These are phyloP conservation scores for Neodon shergylaensis DNA, from an alignment of 2,113 vertebrate species.

Conservation along the genomic window DNA sequence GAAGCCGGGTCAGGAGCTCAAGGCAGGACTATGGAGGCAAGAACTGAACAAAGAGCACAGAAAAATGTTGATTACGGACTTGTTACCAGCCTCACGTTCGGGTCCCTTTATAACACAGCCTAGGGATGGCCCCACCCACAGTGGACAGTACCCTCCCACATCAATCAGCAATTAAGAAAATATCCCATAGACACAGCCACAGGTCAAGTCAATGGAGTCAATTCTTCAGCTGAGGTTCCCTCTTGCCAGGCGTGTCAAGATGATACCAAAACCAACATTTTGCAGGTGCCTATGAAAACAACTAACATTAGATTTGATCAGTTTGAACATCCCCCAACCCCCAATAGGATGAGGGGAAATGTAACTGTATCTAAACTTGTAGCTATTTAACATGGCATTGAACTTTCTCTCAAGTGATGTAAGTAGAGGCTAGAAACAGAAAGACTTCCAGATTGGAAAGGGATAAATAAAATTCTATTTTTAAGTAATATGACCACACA, in stretches of 20 bases:
- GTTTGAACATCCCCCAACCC: not conserved
- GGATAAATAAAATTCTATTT: not conserved
- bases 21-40: not conserved
- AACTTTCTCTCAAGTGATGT: not conserved
- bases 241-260: not conserved
- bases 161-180: not conserved
- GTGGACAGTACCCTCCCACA: not conserved
- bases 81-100: not conserved
- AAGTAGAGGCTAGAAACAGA: not conserved
- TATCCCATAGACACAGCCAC: not conserved
- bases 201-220: not conserved
- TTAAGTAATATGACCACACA: not conserved
- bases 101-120: not conserved
- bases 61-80: not conserved
- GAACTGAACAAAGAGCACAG: not conserved
- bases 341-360: not conserved
- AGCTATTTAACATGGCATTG: not conserved
- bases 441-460: not conserved
- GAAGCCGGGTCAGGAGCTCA: not conserved
- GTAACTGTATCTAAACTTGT: not conserved
- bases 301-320: not conserved
- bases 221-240: not conserved
- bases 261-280: not conserved
- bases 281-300: not conserved
- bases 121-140: not conserved